Evolutionary conservation across 2,113 vertebrate species (phyloP).

Genomic region (Felis chaus): DNA sequence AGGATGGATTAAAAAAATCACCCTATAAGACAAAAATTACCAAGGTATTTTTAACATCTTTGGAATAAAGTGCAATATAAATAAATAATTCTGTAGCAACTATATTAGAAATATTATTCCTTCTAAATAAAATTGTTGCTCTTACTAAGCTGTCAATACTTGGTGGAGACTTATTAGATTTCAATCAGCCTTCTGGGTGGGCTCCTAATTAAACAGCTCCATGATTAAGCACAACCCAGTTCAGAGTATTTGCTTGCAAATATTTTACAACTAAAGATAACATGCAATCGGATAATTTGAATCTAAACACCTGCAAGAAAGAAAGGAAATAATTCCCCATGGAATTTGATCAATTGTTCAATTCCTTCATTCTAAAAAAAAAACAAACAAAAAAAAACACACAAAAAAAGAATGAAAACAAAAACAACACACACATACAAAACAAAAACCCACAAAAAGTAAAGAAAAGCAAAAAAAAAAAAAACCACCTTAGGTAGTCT

Average conservation of each 20-base stretch:
- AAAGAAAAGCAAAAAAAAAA: no score
- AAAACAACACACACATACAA: background rate
- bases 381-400: background rate
- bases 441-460: background rate
- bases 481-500: background rate
- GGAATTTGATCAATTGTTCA: background rate
- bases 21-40: background rate
- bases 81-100: background rate
- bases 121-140: background rate
- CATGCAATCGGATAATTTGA: background rate
- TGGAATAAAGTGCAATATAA: background rate
- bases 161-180: background rate
- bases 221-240: background rate
- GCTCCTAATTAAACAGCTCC: background rate
- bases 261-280: background rate
- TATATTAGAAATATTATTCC: background rate
- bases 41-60: background rate
- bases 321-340: background rate
- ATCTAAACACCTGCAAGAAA: background rate
- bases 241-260: background rate
- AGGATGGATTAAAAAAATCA: background rate
- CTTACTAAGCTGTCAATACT: background rate
- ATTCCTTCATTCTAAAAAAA: background rate
- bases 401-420: no score
- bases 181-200: background rate